Evolutionary conservation across 2,888 invertebrate genomes (phyloP).

Genomic region (Rhagonycha lutea): DNA sequence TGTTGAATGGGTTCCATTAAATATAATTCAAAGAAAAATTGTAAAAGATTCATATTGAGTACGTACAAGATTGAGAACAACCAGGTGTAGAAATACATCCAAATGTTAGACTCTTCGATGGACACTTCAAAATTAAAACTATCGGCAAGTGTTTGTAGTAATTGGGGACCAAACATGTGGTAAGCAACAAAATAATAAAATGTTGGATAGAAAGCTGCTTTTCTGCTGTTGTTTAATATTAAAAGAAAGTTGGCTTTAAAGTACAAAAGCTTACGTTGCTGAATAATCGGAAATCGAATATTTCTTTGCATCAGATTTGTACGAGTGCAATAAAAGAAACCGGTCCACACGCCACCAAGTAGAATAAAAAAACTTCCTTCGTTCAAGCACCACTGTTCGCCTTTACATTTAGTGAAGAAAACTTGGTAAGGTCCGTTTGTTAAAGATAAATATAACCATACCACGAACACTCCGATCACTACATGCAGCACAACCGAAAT

Average conservation of each 20-base stretch:
- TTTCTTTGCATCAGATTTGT: constrained; percentile 61
- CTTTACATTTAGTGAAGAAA: constrained; percentile 57
- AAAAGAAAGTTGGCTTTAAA: constrained; percentile 63
- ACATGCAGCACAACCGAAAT: constrained; percentile 63
- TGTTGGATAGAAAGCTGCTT: constrained; percentile 65
- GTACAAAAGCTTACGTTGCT: constrained; percentile 70
- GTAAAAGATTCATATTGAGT: constrained; percentile 72
- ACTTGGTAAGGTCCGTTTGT: constrained; percentile 64
- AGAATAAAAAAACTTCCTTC: constrained; percentile 71
- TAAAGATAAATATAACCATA: constrained; percentile 71
- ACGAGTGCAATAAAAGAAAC: constrained; percentile 64
- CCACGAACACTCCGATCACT: constrained; percentile 67
- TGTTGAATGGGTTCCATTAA: constrained; percentile 73
- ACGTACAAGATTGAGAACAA: constrained; percentile 71
- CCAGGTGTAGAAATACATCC: constrained; percentile 64
- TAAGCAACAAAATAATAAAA: constrained; percentile 66
- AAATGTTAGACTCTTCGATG: constrained; percentile 59
- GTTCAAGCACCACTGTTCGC: constrained; percentile 62
- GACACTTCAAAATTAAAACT: constrained; percentile 61
- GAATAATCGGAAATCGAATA: constrained; percentile 71
- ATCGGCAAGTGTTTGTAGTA: constrained; percentile 59
- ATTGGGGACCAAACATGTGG: constrained; percentile 62
- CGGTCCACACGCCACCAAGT: constrained; percentile 70
- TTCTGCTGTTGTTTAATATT: constrained; percentile 63
- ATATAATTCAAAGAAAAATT: constrained; percentile 70